Conservation (phyloP, 2,797 vertebrate species). For the Babyrousa celebensis region DNA sequence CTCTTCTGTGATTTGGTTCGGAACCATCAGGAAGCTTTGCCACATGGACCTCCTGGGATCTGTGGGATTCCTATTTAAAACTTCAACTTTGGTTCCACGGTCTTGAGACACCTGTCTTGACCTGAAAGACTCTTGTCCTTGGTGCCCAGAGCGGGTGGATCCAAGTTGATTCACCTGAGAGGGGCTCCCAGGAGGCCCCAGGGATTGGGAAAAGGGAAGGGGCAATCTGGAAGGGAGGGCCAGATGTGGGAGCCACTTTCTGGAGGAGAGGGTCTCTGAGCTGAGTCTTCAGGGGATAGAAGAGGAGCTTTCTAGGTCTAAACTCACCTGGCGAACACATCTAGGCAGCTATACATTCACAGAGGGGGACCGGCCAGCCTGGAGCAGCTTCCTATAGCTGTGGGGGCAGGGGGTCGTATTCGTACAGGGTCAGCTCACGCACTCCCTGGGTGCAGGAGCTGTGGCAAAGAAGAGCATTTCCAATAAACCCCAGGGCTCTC, state of each 20-base stretch:
- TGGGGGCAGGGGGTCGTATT: accelerated
- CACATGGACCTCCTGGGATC: too few relatives aligned
- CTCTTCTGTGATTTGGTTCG: neutral
- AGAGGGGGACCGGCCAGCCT: accelerated
- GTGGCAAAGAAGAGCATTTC: neutral
- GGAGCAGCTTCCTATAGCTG: accelerated
- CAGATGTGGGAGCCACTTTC: neutral
- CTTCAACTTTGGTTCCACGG: neutral
- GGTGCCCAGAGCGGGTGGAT: neutral
- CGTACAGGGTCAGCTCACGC: neutral
- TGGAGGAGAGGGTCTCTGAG: neutral
- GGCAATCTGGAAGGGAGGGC: neutral
- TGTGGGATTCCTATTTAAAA: neutral
- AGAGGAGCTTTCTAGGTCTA: accelerated
- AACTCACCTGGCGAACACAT: neutral
- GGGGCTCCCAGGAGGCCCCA: neutral
- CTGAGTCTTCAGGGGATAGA: neutral
- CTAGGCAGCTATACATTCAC: accelerated
- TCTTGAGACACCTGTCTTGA: neutral
- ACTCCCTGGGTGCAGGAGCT: accelerated
- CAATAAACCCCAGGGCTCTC: neutral
- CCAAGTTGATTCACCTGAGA: neutral
- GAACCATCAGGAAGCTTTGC: neutral
- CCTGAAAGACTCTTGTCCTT: neutral
- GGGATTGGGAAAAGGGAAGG: neutral